Conservation (phyloP, 2,888 invertebrate genomes). For the Campaea margaritaria region DNA sequence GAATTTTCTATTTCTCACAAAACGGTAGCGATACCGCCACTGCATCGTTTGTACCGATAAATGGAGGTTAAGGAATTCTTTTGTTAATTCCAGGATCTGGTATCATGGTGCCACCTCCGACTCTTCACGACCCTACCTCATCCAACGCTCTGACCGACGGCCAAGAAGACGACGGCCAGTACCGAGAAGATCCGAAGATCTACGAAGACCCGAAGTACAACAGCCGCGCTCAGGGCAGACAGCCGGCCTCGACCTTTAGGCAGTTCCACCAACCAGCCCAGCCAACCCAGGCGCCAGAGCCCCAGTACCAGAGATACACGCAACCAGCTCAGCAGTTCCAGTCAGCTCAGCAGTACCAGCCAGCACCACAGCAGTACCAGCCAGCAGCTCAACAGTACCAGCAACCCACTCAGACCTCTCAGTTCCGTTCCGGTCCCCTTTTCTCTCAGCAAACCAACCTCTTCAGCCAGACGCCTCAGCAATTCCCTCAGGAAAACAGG, state of each 20-base stretch:
- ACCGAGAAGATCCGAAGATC: conserved; percentile 92
- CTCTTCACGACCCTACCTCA: conserved; percentile 82
- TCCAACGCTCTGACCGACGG: conserved; percentile 84
- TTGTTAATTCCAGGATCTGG: conserved; percentile 78
- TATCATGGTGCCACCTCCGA: conserved; percentile 94
- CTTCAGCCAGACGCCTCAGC: conserved; percentile 67
- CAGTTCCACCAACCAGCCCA: conserved; percentile 62
- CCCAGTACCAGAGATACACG: conserved; percentile 48
- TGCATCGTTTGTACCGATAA: not conserved
- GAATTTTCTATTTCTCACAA: no score
- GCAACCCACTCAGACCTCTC: conserved; percentile 47
- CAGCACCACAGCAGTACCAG: conserved; percentile 37
- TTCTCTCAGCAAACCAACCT: conserved; percentile 60
- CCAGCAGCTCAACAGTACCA: conserved; percentile 50
- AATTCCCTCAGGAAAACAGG: conserved; percentile 63
- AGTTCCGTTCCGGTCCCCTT: conserved; percentile 49
- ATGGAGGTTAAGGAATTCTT: not conserved
- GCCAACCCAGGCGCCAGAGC: conserved; percentile 36
- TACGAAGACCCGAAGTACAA: conserved; percentile 90
- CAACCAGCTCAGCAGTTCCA: conserved; percentile 16
- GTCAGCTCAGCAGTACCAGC: conserved; percentile 37
- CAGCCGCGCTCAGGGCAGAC: conserved; percentile 59
- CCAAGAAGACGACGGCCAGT: conserved; percentile 94
- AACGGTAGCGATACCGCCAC: no score
- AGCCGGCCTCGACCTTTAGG: conserved; percentile 52